Base-by-base conservation (phyloP, 2,113 vertebrate genomes). In the Phyllopteryx taeniolatus region DNA sequence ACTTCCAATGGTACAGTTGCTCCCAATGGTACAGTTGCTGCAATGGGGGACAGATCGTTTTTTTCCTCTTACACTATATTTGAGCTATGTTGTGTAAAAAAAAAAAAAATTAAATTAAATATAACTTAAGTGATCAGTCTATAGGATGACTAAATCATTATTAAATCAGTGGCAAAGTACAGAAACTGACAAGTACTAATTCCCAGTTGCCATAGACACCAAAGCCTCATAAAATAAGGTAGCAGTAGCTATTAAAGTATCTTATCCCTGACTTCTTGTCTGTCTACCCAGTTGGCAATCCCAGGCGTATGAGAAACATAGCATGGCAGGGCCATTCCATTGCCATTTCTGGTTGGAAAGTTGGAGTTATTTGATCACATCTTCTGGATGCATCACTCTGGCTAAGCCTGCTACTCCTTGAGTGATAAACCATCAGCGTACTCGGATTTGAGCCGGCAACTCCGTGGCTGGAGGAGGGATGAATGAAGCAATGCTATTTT, bases 331-430 rank as follows among this genome's bases (percentile, higher is more conserved):
- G 81, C 79, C 82, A 75, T 81, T 91, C 86, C 86, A 76, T 92
- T 89, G 83, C 78, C 78, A 69, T 78, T 54, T 76, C 75, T 72
- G 81, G 79, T 82, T 83, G 86, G 73, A 89, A 86, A 85, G 82
- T 89, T 87, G 85, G 75, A 82, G 76, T 3, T 81, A 90, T 92
- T 92, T 91, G 90, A 92, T 92, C 86, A 88, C 79, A 86, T 90
- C 86, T 88, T 89, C 84, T 74, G 79, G 84, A 84, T 61, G 82
- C 88, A 84, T 89, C 83, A 76, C 90, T 90, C 84, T 74, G 77
- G 88, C 88, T 88, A 88, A 90, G 88, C 84, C 79, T 73, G 81
- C 84, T 79, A 85, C 88, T 86, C 77, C 70, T 83, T 80, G 67
- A 82, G 88, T 91, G 88, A 92, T 90, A 88, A 90, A 83, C 86